phyloP scores from a whole-genome alignment of 2,113 vertebrate genomes.

The Protomyctophum bolini region DNA sequence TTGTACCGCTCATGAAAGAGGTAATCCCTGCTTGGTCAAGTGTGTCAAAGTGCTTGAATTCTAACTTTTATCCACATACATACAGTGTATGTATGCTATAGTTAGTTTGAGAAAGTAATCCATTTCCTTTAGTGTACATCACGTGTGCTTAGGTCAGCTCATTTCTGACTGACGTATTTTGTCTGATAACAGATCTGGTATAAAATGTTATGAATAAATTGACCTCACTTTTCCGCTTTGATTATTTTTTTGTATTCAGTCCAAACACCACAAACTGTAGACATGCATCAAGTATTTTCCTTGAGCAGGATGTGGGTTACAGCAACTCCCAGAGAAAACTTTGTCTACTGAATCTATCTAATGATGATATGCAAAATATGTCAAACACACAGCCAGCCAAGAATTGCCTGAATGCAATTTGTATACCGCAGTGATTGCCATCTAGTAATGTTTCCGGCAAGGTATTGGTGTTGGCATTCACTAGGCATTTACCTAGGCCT shows the following conservation, averaged over 20 bases:
- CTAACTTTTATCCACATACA: too few species aligned
- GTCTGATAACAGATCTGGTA: too few species aligned
- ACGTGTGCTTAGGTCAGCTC: too few species aligned
- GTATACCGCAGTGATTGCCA: constrained; percentile 45
- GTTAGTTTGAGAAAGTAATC: too few species aligned
- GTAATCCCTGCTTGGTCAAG: too few species aligned
- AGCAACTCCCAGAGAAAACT: constrained; percentile 41
- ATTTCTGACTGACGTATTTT: too few species aligned
- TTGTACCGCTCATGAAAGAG: too few species aligned
- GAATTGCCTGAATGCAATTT: constrained; percentile 52
- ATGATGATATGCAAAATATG: constrained; percentile 40
- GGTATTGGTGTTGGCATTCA: constrained; percentile 58
- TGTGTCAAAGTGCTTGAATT: too few species aligned
- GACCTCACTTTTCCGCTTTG: background rate
- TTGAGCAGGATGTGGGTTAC: constrained; percentile 10
- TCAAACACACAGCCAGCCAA: constrained; percentile 44
- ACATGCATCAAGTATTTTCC: background rate
- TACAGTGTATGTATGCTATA: too few species aligned
- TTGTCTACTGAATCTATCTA: constrained; percentile 29
- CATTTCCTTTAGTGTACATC: too few species aligned
- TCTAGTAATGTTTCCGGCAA: constrained; percentile 64
- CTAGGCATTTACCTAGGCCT: constrained; percentile 49
- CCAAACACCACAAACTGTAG: background rate
- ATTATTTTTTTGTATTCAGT: background rate
- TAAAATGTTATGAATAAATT: too few species aligned